Evolutionary conservation across 2,888 invertebrate species (phyloP).

Genomic region (Crocallis elinguaria): DNA sequence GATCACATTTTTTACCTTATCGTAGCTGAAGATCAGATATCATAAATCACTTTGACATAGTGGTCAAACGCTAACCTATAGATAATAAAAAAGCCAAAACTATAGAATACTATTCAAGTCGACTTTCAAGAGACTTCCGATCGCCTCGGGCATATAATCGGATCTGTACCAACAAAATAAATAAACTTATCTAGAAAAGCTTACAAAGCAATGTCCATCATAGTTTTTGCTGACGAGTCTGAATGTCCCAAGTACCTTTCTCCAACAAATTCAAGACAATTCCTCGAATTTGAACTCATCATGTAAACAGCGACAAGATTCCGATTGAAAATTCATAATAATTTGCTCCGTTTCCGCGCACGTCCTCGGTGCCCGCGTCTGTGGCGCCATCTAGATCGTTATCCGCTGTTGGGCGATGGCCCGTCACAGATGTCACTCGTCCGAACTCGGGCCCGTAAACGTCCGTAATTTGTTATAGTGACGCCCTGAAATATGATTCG

Average conservation of each 20-base stretch:
- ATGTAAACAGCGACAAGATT: neutral
- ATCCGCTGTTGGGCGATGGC: conserved; percentile 9
- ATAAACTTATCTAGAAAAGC: neutral
- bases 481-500: conserved; percentile 28
- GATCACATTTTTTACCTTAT: too few relatives aligned
- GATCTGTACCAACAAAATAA: neutral
- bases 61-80: too few relatives aligned
- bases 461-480: conserved; percentile 20
- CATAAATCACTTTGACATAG: too few relatives aligned
- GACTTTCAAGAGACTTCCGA: too few relatives aligned
- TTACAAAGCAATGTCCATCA: neutral
- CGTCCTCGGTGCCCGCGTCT: neutral
- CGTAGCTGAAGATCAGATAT: too few relatives aligned
- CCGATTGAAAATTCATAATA: neutral
- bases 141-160: too few relatives aligned
- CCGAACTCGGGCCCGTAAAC: conserved; percentile 8
- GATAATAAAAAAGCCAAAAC: too few relatives aligned
- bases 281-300: conserved; percentile 1
- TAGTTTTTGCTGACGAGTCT: neutral
- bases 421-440: conserved; percentile 18
- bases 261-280: neutral
- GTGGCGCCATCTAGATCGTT: conserved; percentile 8
- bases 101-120: too few relatives aligned
- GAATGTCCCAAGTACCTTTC: neutral
- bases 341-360: conserved; percentile 3